Conservation (phyloP, 1,140 invertebrate species). For the Aphelenchoides besseyi region DNA sequence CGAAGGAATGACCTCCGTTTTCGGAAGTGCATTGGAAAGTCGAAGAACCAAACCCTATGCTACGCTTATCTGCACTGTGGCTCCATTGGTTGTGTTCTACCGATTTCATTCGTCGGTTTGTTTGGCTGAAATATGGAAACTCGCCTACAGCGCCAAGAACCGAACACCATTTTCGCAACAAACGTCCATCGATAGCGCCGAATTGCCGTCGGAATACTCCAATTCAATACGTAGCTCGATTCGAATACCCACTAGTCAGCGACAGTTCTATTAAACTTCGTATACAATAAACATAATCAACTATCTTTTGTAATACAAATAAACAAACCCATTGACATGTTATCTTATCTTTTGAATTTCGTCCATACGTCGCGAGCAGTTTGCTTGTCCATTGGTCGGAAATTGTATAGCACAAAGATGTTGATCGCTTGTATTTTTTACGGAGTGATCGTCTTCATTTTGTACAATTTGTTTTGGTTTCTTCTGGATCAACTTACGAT, state of each 20-base stretch:
- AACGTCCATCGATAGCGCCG: not conserved
- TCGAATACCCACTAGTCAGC: not conserved
- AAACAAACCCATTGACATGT: no score
- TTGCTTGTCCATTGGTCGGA: not conserved
- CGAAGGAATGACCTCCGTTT: constrained; percentile 27
- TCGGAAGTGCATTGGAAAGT: constrained; percentile 36
- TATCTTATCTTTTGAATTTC: not conserved
- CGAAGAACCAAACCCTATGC: constrained; percentile 46
- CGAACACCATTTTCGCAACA: not conserved
- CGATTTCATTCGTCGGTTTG: constrained; percentile 41
- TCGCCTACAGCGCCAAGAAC: constrained; percentile 42
- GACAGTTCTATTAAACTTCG: not conserved
- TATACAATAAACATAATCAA: no score
- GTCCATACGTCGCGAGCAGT: not conserved
- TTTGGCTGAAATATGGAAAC: constrained; percentile 49
- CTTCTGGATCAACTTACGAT: not conserved
- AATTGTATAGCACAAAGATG: not conserved
- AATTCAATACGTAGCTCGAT: not conserved
- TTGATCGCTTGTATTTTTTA: not conserved
- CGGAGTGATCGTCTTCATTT: not conserved
- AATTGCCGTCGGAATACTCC: not conserved
- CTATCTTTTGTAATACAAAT: not conserved
- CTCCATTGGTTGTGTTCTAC: constrained; percentile 59
- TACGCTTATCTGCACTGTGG: constrained; percentile 55
- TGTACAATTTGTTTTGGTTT: constrained; percentile 1